Base-by-base conservation (phyloP, 2,797 vertebrate genomes). In the Alca torda region DNA sequence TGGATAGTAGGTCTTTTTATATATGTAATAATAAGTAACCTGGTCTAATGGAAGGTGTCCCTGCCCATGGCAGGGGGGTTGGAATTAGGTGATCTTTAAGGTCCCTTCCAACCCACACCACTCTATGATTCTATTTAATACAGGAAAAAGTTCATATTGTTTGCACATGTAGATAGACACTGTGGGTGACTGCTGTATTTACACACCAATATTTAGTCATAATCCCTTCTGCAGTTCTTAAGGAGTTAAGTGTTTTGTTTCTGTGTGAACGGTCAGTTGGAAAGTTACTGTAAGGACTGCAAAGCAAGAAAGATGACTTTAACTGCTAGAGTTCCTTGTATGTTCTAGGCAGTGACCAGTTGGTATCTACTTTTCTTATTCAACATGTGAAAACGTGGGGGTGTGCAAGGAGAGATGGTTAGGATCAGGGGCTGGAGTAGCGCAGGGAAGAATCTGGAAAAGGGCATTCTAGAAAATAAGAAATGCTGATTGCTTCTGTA, bases 131-230 rank as follows among this genome's bases (percentile, higher is more conserved):
- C 41, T 45, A 6, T 65, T 45, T 45, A 33, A 72, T 84, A 26
- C 0, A 59, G 50, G 59, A 25, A 69, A 75, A 56, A 46, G 2
- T 26, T 9, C 1, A 0, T 50, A 1, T 8, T 64, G 16, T 72
- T 92, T 78, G 33, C 50, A 24, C 16, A 6, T n/a, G 18, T 45
- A 50, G 25, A 23, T 28, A 59, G 39, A 26, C 7, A 6, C 16
- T 75, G 39, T 76, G 20, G 6, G 16, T 70, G 33, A 9, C 57
- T 91, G 53, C 51, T 50, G 30, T 56, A 37, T 48, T 57, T 41
- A 46, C 14, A 13, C 41, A 65, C 46, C 10, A 3, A 30, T 92
- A 5, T 59, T 78, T 43, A 35, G 63, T 84, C 45, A 18, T 60
- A 48, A 70, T 45, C 11, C 6, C 30, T 33, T 56, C 37, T 37